Percentiles rank a stretch among this genome's conserved stretches.
Conservation (phyloP, 2,797 vertebrate species). For the Chaenodraco wilsoni region DNA sequence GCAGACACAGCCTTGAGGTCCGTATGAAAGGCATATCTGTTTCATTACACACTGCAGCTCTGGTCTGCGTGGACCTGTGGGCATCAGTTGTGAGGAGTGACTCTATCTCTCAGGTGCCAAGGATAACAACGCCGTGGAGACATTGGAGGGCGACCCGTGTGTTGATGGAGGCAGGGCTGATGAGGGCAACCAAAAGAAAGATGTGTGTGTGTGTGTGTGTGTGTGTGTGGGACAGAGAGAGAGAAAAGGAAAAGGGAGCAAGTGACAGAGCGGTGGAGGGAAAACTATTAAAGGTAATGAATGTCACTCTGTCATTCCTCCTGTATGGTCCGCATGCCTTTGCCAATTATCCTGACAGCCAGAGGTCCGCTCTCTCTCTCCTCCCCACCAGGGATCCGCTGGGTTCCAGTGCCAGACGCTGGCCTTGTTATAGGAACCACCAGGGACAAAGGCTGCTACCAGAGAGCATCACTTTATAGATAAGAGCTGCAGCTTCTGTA, state of each 20-base stretch:
- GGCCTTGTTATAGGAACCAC: conserved; percentile 68
- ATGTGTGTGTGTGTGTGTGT: too few relatives aligned
- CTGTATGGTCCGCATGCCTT: conserved; percentile 75
- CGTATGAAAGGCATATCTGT: conserved; percentile 68
- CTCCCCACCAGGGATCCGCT: conserved; percentile 57
- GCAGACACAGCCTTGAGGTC: conserved; percentile 71
- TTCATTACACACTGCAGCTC: conserved; percentile 66
- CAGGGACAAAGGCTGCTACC: conserved; percentile 44
- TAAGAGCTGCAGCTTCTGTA: conserved; percentile 49
- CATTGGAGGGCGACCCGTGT: conserved; percentile 53
- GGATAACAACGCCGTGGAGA: conserved; percentile 70
- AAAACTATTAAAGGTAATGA: conserved; percentile 79
- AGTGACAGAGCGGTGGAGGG: conserved; percentile 64
- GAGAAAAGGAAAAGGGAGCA: conserved; percentile 18
- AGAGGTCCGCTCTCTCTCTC: conserved; percentile 66
- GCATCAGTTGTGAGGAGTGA: conserved; percentile 74
- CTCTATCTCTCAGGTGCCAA: conserved; percentile 77
- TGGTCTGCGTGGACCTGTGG: conserved; percentile 55
- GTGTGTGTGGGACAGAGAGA: background rate
- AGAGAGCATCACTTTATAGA: conserved; percentile 63
- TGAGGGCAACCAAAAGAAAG: conserved; percentile 33
- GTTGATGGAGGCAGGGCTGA: conserved; percentile 47
- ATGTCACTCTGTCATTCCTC: conserved; percentile 74
- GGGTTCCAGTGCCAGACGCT: conserved; percentile 54
- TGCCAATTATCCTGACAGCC: conserved; percentile 80